Conservation (phyloP, 2,113 vertebrate species). For the Chloroceryle aenea region DNA sequence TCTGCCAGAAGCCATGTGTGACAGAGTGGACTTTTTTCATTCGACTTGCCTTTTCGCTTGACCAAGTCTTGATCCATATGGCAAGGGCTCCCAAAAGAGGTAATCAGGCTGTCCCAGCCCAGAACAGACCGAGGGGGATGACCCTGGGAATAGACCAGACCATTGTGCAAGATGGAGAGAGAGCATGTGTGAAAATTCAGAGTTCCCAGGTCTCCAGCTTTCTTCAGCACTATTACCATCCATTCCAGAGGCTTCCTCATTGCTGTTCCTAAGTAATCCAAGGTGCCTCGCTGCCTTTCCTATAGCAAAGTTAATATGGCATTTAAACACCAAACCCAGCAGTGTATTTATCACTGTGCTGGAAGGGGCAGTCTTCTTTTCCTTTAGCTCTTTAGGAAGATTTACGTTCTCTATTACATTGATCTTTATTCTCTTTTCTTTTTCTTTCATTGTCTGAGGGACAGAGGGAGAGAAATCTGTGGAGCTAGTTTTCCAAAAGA, state of each 20-base stretch:
- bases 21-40: not conserved
- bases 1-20: not conserved
- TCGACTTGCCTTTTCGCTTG: not conserved
- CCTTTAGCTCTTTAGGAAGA: not conserved
- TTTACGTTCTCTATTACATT: not conserved
- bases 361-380: not conserved
- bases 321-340: not conserved
- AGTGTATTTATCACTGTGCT: not conserved
- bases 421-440: not conserved
- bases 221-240: not conserved
- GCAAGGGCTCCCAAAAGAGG: not conserved
- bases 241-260: not conserved
- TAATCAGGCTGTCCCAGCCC: not conserved
- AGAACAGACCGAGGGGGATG: not conserved
- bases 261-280: not conserved
- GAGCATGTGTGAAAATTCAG: not conserved
- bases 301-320: not conserved
- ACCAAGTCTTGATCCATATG: not conserved
- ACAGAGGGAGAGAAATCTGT: not conserved
- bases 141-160: not conserved
- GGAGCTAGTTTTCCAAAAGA: not conserved
- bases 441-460: not conserved
- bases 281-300: not conserved
- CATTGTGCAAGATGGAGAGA: not conserved
- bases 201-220: not conserved